Evolutionary conservation across 2,888 invertebrate species (phyloP).

Genomic region (Thecophora atra): DNA sequence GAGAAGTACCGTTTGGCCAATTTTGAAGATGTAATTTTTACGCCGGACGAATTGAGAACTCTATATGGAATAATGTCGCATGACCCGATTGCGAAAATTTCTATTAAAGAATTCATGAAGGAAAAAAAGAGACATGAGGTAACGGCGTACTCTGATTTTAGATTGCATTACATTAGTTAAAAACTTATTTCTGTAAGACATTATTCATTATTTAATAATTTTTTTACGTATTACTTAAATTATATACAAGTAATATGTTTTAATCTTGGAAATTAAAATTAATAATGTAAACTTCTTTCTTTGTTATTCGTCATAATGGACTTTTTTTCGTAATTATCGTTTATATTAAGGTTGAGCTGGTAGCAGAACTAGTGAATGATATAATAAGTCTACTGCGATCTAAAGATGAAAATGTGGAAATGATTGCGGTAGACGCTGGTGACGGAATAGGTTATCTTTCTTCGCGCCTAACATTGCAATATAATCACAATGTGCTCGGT

Average conservation of each 20-base stretch:
- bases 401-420: neutral
- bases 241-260: too few species aligned
- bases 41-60: constrained; percentile 59
- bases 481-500: constrained; percentile 78
- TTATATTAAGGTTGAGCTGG: constrained; percentile 69
- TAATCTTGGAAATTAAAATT: too few species aligned
- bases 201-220: too few species aligned
- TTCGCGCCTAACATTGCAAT: constrained; percentile 76
- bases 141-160: neutral
- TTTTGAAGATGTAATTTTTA: constrained; percentile 50
- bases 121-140: constrained; percentile 86
- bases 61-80: constrained; percentile 52
- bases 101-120: constrained; percentile 77
- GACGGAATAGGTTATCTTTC: constrained; percentile 91
- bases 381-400: constrained; percentile 57
- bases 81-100: constrained; percentile 40
- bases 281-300: too few species aligned
- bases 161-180: too few species aligned
- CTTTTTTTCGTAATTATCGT: too few species aligned
- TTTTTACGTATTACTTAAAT: too few species aligned
- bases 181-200: too few species aligned
- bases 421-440: constrained; percentile 81
- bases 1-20: constrained; percentile 48
- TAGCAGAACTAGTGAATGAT: constrained; percentile 72
- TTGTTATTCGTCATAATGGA: constrained; percentile 6